Evolutionary conservation across 92 coral and sea anemone genomes (phyloP).

Genomic region (Parazoanthus atlanticus): DNA sequence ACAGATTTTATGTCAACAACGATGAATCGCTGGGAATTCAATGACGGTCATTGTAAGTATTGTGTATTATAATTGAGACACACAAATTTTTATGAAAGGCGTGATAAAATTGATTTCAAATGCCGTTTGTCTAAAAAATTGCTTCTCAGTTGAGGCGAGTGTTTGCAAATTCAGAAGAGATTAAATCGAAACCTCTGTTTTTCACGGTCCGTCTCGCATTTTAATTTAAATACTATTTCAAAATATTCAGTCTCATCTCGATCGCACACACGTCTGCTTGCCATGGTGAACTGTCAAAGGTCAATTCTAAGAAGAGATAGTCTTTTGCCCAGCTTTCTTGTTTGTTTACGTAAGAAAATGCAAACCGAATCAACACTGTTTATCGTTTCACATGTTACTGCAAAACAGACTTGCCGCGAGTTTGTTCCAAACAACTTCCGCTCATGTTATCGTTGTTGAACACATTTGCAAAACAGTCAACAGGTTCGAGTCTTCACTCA

Average conservation of each 20-base stretch:
- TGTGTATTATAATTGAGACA: background rate
- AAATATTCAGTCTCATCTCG: background rate
- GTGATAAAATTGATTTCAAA: background rate
- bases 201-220: background rate
- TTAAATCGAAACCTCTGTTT: background rate
- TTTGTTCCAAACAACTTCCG: background rate
- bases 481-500: background rate
- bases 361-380: background rate
- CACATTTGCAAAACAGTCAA: background rate
- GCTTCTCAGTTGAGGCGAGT: too few species aligned
- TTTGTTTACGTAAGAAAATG: conserved; percentile 23
- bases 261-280: background rate
- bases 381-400: conserved; percentile 3
- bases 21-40: background rate
- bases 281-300: conserved; percentile 22
- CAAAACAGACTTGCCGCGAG: background rate
- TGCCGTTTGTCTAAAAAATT: background rate
- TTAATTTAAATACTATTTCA: background rate
- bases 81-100: background rate
- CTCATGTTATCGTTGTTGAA: too few species aligned
- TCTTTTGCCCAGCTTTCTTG: conserved; percentile 4
- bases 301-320: background rate
- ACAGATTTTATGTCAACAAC: conserved; percentile 12
- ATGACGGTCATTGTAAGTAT: background rate
- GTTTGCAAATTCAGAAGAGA: background rate